Conservation (phyloP, 2,888 invertebrate genomes). For the Apodemia zela region DNA sequence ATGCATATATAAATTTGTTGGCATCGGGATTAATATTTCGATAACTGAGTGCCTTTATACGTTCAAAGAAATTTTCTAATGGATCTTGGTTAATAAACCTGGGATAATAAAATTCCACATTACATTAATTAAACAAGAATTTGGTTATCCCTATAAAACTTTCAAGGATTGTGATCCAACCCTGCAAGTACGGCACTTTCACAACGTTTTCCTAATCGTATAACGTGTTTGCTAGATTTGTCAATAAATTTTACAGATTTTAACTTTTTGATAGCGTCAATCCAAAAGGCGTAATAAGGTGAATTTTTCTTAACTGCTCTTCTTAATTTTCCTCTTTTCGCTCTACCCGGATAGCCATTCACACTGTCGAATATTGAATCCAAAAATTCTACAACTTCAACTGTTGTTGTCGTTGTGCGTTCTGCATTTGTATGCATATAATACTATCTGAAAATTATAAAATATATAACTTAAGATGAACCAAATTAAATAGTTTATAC, state of each 20-base stretch:
- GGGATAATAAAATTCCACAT: slow-evolving; percentile 30
- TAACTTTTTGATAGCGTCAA: slow-evolving; percentile 25
- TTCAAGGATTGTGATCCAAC: slow-evolving; percentile 32
- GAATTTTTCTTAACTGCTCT: slow-evolving; percentile 24
- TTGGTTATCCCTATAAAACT: slow-evolving; percentile 31
- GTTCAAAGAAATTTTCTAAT: slow-evolving; percentile 35
- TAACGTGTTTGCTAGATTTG: slow-evolving; percentile 21
- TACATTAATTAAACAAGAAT: slow-evolving; percentile 29
- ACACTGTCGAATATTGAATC: slow-evolving; percentile 28
- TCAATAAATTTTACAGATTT: slow-evolving; percentile 26
- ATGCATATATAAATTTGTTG: slow-evolving; percentile 31
- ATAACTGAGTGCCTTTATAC: slow-evolving; percentile 33
- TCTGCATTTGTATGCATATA: not conserved
- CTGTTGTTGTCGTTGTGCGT: slow-evolving; percentile 21
- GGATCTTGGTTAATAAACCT: slow-evolving; percentile 34
- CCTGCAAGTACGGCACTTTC: slow-evolving; percentile 29
- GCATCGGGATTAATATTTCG: slow-evolving; percentile 34
- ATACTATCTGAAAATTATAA: slow-evolving; percentile 10
- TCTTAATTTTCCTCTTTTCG: slow-evolving; percentile 25
- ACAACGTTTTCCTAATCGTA: slow-evolving; percentile 22
- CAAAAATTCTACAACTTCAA: slow-evolving; percentile 26
- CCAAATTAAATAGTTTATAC: no score
- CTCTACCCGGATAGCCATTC: slow-evolving; percentile 23
- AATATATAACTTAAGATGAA: no score
- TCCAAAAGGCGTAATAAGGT: slow-evolving; percentile 27